Conservation (phyloP, 2,888 invertebrate species). For the Litoditis marina region DNA sequence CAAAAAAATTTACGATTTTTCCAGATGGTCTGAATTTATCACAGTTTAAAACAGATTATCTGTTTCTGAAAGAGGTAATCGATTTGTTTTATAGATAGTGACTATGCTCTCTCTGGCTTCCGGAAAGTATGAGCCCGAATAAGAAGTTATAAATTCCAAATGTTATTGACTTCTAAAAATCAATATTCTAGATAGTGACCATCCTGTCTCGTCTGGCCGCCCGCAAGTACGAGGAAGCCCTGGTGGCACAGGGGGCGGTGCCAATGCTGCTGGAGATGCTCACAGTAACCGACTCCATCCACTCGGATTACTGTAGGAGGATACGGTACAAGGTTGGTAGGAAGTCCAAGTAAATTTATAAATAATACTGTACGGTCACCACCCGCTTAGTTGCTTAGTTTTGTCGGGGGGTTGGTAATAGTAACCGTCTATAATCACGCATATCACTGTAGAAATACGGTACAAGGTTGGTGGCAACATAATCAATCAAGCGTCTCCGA, state of each 20-base stretch:
- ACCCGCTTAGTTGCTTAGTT: too few relatives aligned
- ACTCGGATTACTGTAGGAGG: constrained; percentile 48
- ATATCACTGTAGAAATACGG: not conserved
- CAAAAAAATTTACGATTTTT: too few relatives aligned
- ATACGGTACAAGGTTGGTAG: constrained; percentile 47
- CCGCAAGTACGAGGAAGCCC: constrained; percentile 44
- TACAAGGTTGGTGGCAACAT: too few relatives aligned
- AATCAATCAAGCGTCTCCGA: too few relatives aligned
- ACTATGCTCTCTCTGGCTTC: constrained; percentile 51
- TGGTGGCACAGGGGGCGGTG: constrained; percentile 51
- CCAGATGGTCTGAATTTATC: too few relatives aligned
- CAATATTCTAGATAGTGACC: constrained; percentile 45
- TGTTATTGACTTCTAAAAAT: not conserved
- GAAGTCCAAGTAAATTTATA: not conserved
- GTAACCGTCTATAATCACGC: too few relatives aligned
- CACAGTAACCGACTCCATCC: constrained; percentile 37
- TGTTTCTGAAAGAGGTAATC: not conserved
- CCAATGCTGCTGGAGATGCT: constrained; percentile 52
- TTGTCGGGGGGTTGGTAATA: too few relatives aligned
- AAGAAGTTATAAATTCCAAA: too few relatives aligned
- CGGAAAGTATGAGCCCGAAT: constrained; percentile 47
- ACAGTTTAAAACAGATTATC: too few relatives aligned
- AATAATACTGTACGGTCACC: too few relatives aligned
- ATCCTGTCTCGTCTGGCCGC: constrained; percentile 53
- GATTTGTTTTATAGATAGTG: constrained; percentile 29